A percentile compares a stretch with the other conserved stretches of the same genome.
Evolutionary conservation across 64 coral and sea anemone genomes (phyloP).

Genomic region (Stylophora pistillata): DNA sequence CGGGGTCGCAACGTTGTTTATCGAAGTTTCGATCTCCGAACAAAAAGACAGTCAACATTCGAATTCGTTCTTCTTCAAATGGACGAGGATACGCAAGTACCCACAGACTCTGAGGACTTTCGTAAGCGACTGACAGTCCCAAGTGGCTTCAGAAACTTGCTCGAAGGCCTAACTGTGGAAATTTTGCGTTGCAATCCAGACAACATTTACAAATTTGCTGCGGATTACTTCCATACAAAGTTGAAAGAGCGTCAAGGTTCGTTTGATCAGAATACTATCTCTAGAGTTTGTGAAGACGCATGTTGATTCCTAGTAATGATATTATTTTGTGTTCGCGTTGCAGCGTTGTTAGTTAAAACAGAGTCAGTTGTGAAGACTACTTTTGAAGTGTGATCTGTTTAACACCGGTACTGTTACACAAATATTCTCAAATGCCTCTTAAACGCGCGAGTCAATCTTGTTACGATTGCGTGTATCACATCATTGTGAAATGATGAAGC

Average conservation of each 20-base stretch:
- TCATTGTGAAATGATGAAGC: no score
- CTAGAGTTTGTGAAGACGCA: background rate
- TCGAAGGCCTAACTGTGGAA: conserved; percentile 77
- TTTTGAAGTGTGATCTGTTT: background rate
- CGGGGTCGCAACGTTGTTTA: background rate
- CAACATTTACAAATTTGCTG: conserved; percentile 79
- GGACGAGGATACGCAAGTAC: background rate
- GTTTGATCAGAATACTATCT: background rate
- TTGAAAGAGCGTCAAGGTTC: conserved; percentile 77
- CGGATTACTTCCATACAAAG: conserved; percentile 70
- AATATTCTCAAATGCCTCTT: background rate
- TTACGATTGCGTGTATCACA: background rate
- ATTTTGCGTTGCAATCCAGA: conserved; percentile 65
- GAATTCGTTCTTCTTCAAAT: background rate
- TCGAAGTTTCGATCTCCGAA: background rate
- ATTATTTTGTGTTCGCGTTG: no score
- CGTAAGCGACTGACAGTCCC: conserved; percentile 55
- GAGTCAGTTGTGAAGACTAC: no score
- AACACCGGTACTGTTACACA: conserved; percentile 20
- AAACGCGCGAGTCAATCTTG: background rate
- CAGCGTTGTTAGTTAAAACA: no score
- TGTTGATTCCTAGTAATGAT: no score
- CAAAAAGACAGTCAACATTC: background rate
- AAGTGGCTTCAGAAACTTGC: conserved; percentile 80
- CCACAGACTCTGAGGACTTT: background rate